Evolutionary conservation across 2,888 invertebrate species (phyloP), one percentile per base, ranked within the genome.

Genomic region (Heliconius sara): DNA sequence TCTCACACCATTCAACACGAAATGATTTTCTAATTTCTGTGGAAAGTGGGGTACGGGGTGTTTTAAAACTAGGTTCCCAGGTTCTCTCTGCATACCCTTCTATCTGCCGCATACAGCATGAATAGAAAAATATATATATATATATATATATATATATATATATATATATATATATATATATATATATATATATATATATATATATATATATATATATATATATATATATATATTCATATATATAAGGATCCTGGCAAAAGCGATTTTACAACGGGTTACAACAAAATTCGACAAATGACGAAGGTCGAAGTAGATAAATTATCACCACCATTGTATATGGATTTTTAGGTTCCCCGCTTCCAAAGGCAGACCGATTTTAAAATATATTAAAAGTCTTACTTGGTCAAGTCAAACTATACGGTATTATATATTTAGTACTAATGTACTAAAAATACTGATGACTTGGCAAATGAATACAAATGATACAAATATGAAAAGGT

Each of bases 211-310:
- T 39, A 68, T 39, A 39, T 13, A 39, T 22, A 22, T 0, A 30
- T 67, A n/a, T n/a, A 68, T n/a, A 52, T 5, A 34, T 39, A 68
- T 39, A 39, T 13, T 5, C 22, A 39, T 22, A 22, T 0, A 30
- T 67, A n/a, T n/a, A 68, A 68, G 39, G 34, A 27, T 68, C n/a
- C n/a, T 39, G n/a, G 39, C n/a, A n/a, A 68, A 39, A 68, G 22
- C 34, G 39, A 68, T 68, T 39, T 68, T 68, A 13, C 39, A n/a
- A 68, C 6, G 68, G n/a, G n/a, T 34, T n/a, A 68, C 68, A 68
- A 68, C 39, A 43, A 34, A 68, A 68, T 68, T 68, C n/a, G 68
- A 43, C 68, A 68, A 68, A n/a, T 68, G 68, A 68, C 68, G 39
- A 22, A 39, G 68, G 68, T 68, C n/a, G 39, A 39, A 68, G 68